Conservation (phyloP, 1,140 invertebrate genomes). For the Bilobella aurantiaca region DNA sequence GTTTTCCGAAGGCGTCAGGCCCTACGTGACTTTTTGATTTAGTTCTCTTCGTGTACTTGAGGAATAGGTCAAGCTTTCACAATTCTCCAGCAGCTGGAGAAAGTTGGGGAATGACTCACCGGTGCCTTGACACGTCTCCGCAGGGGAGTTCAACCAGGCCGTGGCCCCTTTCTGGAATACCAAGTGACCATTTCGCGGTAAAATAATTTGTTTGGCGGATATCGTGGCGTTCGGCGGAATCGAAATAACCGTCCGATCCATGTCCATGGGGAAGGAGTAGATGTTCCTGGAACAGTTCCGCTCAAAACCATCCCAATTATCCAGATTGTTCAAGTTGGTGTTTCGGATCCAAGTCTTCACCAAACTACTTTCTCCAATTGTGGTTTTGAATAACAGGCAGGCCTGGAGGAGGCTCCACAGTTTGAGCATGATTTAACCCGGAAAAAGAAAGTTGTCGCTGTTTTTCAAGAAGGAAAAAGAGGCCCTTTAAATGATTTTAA, state of each 20-base stretch:
- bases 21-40: no score
- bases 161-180: slow-evolving; percentile 31
- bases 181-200: slow-evolving; percentile 32
- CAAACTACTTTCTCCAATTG: no score
- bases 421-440: no score
- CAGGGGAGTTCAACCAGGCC: slow-evolving; percentile 15
- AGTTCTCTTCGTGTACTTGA: no score
- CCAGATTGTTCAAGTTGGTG: slow-evolving; percentile 30
- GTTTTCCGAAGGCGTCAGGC: no score
- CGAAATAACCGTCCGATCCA: slow-evolving; percentile 26
- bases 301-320: slow-evolving; percentile 29
- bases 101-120: slow-evolving; percentile 13
- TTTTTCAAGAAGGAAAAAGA: no score
- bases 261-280: slow-evolving; percentile 27
- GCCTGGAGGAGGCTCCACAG: no score
- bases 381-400: no score
- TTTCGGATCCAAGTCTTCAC: slow-evolving; percentile 22
- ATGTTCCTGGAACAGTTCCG: slow-evolving; percentile 31
- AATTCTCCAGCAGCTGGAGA: no score
- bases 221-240: slow-evolving; percentile 16
- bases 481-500: no score
- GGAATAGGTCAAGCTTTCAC: no score
- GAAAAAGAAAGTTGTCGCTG: neutral
- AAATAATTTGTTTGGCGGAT: slow-evolving; percentile 31
- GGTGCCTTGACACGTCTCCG: slow-evolving; percentile 20